phyloP scores from a whole-genome alignment of 1,140 invertebrate species.

The Camponotus floridanus region DNA sequence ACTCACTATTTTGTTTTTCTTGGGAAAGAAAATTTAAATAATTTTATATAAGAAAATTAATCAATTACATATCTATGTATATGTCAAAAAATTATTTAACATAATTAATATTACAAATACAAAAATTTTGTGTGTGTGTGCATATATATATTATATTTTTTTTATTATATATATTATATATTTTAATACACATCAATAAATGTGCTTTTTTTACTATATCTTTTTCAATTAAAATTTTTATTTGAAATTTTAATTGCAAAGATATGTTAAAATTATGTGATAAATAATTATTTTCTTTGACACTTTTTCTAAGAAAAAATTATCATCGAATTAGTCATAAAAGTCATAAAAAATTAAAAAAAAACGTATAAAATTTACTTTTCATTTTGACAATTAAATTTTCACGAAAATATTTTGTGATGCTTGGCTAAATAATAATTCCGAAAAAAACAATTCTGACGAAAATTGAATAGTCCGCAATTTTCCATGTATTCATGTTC shows the following conservation, averaged over 20 bases:
- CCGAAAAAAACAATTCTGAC: background rate
- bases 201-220: background rate
- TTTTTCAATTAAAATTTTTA: background rate
- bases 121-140: no score
- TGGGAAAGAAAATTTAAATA: background rate
- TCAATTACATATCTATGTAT: background rate
- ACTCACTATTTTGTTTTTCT: background rate
- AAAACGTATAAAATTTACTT: background rate
- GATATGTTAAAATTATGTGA: background rate
- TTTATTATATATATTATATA: no score
- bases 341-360: background rate
- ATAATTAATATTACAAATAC: background rate
- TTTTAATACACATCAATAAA: no score
- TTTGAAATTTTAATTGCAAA: background rate
- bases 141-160: no score
- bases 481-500: slow-evolving; percentile 18
- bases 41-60: background rate
- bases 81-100: background rate
- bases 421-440: background rate
- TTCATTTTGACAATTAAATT: background rate
- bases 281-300: background rate
- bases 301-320: background rate
- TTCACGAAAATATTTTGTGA: no score
- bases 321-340: background rate
- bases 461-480: background rate